Base-by-base conservation (phyloP, 2,888 invertebrate species). In the Hyppa rectilinea region DNA sequence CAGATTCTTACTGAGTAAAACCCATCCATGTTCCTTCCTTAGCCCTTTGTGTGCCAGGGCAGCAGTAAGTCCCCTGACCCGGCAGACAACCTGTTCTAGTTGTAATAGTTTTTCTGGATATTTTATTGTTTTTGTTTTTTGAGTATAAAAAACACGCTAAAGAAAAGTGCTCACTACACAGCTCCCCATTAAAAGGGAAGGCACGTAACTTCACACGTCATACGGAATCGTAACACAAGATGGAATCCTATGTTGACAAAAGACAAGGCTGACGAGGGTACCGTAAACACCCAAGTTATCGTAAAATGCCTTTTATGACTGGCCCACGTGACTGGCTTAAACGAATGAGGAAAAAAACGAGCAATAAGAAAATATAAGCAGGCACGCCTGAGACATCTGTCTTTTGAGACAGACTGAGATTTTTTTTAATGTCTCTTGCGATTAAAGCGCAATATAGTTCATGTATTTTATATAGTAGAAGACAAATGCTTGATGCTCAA, bases 271-370 rank as follows among this genome's bases (percentile, higher is more conserved):
- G 75, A 81, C 66, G 56, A 71, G 73, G 71, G 75, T 77, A 53
- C 45, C 45, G 71, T 76, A 71, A 85, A 83, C 74, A 83, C 76
- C 34, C 52, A 66, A 73, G 81, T 81, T 84, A 87, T 84, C 83
- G 75, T 85, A 86, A 88, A 88, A 85, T 76, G 76, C 79, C 79
- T 83, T 87, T 86, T 86, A 87, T 85, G 75, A 71, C 75, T 59
- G 63, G 63, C 34, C 43, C 72, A 75, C 74, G 71, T 81, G 72
- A 81, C 71, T 56, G 56, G 71, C 62, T 69, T 71, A 64, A 81
- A 79, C 76, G 55, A 66, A 73, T 53, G 50, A 38, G 17, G 55
- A 49, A 49, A 72, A 66, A 65, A 78, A 73, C 55, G 12, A 31
- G 38, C 40, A 61, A 56, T 64, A 60, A 47, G 62, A 68, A 71